Percentiles rank a stretch among this genome's conserved stretches.
Conservation (phyloP, 2,797 vertebrate genomes). For the Perodicticus potto region DNA sequence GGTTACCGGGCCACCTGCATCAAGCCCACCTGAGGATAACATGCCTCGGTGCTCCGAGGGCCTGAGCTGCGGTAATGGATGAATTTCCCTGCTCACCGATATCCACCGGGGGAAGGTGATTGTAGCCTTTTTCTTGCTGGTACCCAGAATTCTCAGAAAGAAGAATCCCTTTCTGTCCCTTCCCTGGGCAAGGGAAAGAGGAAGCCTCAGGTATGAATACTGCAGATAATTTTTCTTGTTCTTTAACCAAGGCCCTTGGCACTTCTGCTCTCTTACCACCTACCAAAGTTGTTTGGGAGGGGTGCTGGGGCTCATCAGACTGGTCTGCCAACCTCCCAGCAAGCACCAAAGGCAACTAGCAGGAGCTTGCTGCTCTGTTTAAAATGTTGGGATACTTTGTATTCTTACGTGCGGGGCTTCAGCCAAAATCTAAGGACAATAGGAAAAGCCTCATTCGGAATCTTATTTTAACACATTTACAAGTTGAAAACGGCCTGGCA, state of each 20-base stretch:
- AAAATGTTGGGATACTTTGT: neutral
- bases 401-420: neutral
- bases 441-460: neutral
- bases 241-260: neutral
- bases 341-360: neutral
- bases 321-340: neutral
- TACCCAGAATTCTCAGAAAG: neutral
- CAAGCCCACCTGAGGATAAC: neutral
- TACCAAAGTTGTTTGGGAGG: neutral
- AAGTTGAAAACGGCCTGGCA: neutral
- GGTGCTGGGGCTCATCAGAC: rapidly evolving
- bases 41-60: rapidly evolving
- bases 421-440: constrained; percentile 28
- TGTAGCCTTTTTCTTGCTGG: neutral
- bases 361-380: neutral
- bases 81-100: neutral
- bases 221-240: neutral
- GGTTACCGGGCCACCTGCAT: neutral
- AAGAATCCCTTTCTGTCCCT: neutral
- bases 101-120: neutral
- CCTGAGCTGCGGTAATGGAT: rapidly evolving
- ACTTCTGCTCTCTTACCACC: neutral
- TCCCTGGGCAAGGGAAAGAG: neutral
- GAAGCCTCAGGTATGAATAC: neutral
- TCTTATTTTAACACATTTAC: neutral